Evolutionary conservation across 2,888 invertebrate genomes (phyloP).

Genomic region (Camptogramma bilineatum): DNA sequence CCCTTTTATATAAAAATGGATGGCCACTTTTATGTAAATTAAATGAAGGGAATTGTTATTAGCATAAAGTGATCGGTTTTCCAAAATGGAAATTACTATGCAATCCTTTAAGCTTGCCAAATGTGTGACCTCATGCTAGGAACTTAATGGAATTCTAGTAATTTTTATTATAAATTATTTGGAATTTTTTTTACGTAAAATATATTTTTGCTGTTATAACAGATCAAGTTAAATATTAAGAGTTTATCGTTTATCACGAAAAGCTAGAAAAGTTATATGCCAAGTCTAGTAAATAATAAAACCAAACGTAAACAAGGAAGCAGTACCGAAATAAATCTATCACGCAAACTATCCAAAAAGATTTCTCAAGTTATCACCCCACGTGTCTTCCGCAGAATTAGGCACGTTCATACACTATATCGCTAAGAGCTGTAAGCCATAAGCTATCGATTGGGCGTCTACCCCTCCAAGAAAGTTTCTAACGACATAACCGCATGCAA

Average conservation of each 20-base stretch:
- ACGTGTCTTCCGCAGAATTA: constrained; percentile 42
- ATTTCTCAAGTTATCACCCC: constrained; percentile 36
- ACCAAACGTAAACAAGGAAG: constrained; percentile 2
- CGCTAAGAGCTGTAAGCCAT: constrained; percentile 62
- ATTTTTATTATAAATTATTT: too few species aligned
- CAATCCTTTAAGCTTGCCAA: constrained; percentile 62
- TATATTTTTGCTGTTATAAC: neutral
- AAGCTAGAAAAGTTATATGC: too few species aligned
- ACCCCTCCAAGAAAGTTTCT: constrained; percentile 79
- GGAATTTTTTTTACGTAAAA: too few species aligned
- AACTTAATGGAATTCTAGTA: neutral
- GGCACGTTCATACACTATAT: constrained; percentile 49
- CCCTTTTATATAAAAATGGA: constrained; percentile 81
- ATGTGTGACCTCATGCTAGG: constrained; percentile 48
- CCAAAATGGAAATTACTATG: constrained; percentile 54
- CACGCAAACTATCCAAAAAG: constrained; percentile 32
- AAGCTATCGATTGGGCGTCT: constrained; percentile 75
- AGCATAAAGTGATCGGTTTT: constrained; percentile 63
- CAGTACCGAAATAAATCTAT: constrained; percentile 19
- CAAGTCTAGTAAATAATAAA: neutral
- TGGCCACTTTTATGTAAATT: constrained; percentile 81
- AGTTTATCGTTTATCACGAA: too few species aligned
- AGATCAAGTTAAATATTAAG: neutral
- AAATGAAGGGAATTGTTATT: constrained; percentile 71
- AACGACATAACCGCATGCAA: constrained; percentile 86